Evolutionary conservation across 2,113 vertebrate species (phyloP), one percentile per base, ranked within the genome.

Genomic region (Telmatochromis sp.): DNA sequence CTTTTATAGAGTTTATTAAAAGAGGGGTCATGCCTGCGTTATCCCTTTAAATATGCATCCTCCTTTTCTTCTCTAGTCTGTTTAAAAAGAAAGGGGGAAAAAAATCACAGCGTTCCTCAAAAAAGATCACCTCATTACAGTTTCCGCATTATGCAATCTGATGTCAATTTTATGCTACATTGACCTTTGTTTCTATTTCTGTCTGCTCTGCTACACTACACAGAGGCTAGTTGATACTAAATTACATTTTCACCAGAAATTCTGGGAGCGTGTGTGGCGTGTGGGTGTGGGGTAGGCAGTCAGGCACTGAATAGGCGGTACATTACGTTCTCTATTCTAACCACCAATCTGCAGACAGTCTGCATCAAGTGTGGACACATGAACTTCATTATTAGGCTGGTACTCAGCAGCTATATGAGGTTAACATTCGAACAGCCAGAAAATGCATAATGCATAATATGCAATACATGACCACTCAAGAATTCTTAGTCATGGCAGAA

Each of bases 101-200:
- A 65, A 47, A 40, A 68, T 21, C 35, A 83, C 33, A 68, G 84
- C 23, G 4, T 73, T 85, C 40, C 51, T 73, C 42, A 9, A 81
- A 45, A 95, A 93, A 95, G 86, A 89, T 89, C 89, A 91, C 21
- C 88, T 95, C 91, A 92, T 94, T 95, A 92, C 79, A 57, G 89
- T 81, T 89, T 47, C 33, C 51, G 42, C 92, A 91, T 95, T 93
- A 93, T 89, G 89, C 82, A 89, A 93, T 93, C 82, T 91, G 82
- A 93, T 93, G 90, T 92, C 88, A 88, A 88, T 92, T 93, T 94
- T 86, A 95, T 92, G 92, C 65, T 91, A 93, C 86, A 83, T 54
- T 90, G 89, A 94, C 93, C 94, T 92, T 92, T 93, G 92, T 93
- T 94, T 89, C 92, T 91, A 94, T 95, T 95, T 90, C 81, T 65